These are phyloP conservation scores for Agelas oroides DNA, from an alignment of 37 sponge, comb jelly and placozoan species.

Conservation along the genomic window DNA sequence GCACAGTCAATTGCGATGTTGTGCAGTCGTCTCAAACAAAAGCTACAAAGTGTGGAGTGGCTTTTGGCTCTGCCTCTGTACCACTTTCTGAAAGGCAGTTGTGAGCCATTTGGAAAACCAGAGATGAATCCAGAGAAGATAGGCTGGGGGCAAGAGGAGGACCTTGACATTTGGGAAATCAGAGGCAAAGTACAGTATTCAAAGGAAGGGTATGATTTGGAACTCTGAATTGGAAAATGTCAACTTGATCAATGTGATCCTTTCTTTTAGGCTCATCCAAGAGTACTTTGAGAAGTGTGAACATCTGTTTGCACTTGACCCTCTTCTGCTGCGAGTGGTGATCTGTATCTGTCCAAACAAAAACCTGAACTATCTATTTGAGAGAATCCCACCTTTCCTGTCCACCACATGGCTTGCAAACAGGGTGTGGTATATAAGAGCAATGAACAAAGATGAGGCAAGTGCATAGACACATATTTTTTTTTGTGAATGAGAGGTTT, in stretches of 20 bases:
- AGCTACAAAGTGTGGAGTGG: background rate
- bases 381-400: background rate
- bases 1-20: background rate
- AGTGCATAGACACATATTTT: background rate
- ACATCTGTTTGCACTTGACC: slow-evolving; percentile 23
- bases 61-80: background rate
- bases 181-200: too few species aligned
- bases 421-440: background rate
- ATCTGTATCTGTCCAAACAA: slow-evolving; percentile 28
- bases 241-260: too few species aligned
- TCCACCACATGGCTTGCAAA: slow-evolving; percentile 5
- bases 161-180: too few species aligned
- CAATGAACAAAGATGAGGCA: background rate
- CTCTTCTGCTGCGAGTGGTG: slow-evolving; percentile 23
- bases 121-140: too few species aligned
- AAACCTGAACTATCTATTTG: background rate
- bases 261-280: background rate
- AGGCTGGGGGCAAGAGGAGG: too few species aligned
- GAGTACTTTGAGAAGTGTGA: background rate
- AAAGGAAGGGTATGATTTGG: too few species aligned
- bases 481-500: background rate
- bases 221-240: too few species aligned
- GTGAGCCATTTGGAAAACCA: background rate
- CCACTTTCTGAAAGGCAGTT: background rate
- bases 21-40: background rate